A percentile compares a stretch with the other conserved stretches of the same genome.
phyloP scores from a whole-genome alignment of 2,113 vertebrate species.

The Neotragus moschatus region DNA sequence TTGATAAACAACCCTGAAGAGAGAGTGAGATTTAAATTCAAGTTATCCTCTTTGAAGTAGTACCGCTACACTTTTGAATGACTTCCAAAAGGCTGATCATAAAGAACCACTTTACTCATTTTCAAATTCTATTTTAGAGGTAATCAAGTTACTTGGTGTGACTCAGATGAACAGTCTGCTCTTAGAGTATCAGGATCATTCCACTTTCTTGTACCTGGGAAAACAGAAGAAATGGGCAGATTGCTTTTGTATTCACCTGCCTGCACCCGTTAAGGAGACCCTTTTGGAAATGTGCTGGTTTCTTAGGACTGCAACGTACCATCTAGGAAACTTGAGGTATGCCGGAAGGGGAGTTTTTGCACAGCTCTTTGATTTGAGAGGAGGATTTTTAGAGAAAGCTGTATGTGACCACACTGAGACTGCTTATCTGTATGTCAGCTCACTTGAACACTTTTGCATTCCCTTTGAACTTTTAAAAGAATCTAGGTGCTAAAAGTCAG shows the following conservation, averaged over 20 bases:
- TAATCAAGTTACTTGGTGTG: slow-evolving; percentile 53
- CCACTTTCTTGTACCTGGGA: background rate
- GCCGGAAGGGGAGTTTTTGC: background rate
- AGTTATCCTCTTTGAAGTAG: slow-evolving; percentile 39
- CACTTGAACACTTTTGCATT: background rate
- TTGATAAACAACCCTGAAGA: slow-evolving; percentile 36
- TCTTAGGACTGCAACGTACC: background rate
- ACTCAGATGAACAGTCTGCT: slow-evolving; percentile 51
- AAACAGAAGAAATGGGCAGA: background rate
- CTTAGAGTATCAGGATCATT: background rate
- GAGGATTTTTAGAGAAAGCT: background rate
- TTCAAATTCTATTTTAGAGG: slow-evolving; percentile 19
- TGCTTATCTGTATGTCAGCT: background rate
- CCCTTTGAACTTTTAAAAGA: background rate
- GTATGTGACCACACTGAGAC: background rate
- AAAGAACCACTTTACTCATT: slow-evolving; percentile 45
- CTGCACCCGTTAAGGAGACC: too few relatives aligned
- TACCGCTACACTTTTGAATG: slow-evolving; percentile 28
- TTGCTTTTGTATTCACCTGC: background rate
- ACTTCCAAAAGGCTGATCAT: slow-evolving; percentile 47
- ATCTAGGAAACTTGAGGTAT: background rate
- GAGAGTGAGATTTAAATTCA: slow-evolving; percentile 28
- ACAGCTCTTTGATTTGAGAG: background rate
- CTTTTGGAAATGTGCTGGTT: background rate
- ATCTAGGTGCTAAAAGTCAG: background rate